phyloP scores from a whole-genome alignment of 2,888 invertebrate genomes.

The Nephrotoma guestfalica region DNA sequence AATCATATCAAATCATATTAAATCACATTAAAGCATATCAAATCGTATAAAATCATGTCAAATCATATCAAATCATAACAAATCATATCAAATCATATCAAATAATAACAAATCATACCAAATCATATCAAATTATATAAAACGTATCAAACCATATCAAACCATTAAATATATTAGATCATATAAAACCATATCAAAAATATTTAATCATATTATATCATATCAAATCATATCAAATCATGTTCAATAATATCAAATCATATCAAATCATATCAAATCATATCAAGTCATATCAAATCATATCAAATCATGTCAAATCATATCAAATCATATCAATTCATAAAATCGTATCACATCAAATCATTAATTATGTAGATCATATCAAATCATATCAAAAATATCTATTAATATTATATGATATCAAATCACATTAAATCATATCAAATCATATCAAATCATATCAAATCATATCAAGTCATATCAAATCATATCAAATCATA shows the following conservation, averaged over 20 bases:
- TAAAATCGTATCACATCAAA: not conserved
- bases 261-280: not conserved
- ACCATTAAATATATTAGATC: not conserved
- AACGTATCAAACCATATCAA: too few species aligned
- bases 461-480: not conserved
- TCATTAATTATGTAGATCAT: too few species aligned
- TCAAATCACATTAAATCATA: not conserved
- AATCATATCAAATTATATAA: not conserved
- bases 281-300: not conserved
- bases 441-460: not conserved
- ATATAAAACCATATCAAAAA: not conserved
- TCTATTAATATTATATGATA: too few species aligned
- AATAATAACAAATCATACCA: too few species aligned
- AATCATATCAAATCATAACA: too few species aligned
- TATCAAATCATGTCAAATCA: not conserved
- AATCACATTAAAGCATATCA: not conserved
- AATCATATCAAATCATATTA: not conserved
- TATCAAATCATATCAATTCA: not conserved
- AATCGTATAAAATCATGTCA: not conserved
- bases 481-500: not conserved
- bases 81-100: too few species aligned
- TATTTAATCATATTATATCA: too few species aligned
- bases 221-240: too few species aligned
- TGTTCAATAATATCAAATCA: too few species aligned
- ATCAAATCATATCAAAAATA: not conserved